Evolutionary conservation across 2,888 invertebrate species (phyloP), one percentile per base, ranked within the genome.

Genomic region (Apantesis nais): DNA sequence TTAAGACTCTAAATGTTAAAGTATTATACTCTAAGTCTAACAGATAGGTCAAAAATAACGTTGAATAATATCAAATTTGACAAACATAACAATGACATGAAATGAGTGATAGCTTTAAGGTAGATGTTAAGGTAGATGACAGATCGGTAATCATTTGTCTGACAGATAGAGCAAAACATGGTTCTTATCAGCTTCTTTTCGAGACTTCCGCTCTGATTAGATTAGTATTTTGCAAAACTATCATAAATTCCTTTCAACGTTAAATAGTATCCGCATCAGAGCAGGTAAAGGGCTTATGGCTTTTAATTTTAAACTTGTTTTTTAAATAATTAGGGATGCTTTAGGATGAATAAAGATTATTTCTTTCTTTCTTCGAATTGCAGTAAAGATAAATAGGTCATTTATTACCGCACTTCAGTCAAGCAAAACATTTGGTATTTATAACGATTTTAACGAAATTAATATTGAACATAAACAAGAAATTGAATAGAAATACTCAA

Each of bases 311-410:
- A 8, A 25, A 14, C 25, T 55, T 25, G 4, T 25, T 58, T 16
- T 58, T 25, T 55, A 3, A 14, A 58, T 29, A 11, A 22, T 19
- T 5, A 25, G 3, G 55, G 25, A 25, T 14, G 12, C 25, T 16
- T n/a, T 11, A n/a, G 22, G 22, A 52, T n/a, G 22, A 70, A 68
- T 67, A 78, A n/a, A n/a, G 73, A 76, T 71, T n/a, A n/a, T n/a
- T n/a, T n/a, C n/a, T n/a, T n/a, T n/a, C n/a, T n/a, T n/a, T n/a
- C n/a, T n/a, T n/a, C n/a, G n/a, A n/a, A n/a, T n/a, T n/a, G n/a
- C n/a, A 70, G 69, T 67, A 78, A n/a, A n/a, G 73, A 76, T 71
- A 78, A 72, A 39, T 78, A 61, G 72, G 73, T 76, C 73, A 70
- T 44, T 65, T 70, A 55, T 65, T 48, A 70, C 63, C 62, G 69